Evolutionary conservation across 2,113 vertebrate species (phyloP), one percentile per base, ranked within the genome.

Genomic region (Apus apus): DNA sequence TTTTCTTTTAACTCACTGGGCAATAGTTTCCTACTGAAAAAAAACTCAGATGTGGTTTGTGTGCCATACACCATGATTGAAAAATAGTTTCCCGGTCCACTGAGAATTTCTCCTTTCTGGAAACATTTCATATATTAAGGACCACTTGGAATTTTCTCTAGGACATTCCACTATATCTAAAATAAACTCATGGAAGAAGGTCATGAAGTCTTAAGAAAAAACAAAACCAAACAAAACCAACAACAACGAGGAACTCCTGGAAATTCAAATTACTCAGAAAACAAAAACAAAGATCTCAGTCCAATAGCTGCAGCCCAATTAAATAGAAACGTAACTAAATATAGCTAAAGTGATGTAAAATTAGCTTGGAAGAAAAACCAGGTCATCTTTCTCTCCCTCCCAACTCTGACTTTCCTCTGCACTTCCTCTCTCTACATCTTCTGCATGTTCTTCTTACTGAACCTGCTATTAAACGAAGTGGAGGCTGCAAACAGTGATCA

Each of bases 101-200:
- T 81, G 96, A 93, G 96, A 75, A 96, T 95, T 95, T 94, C 80
- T 96, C 61, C 73, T 95, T 94, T 95, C 96, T 97, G 93, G 96
- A 96, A 97, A 93, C 92, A 72, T 95, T 96, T 95, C 96, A 93
- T 94, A 86, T 96, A 88, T 95, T 96, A 94, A 94, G 96, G 90
- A 95, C 90, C 86, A 94, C 82, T 95, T 95, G 96, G 90, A 97
- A 93, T 96, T 96, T 97, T 97, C 96, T 94, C 95, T 95, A 84
- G 93, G 93, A 96, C 86, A 87, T 95, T 90, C 86, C 66, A 17
- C 76, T 93, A 65, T 20, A 90, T 76, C 90, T 96, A 92, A 96
- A 95, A 95, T 96, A 96, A 96, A 95, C 90, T 34, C 76, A 61
- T 86, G 73, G 86, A 96, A 73, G 91, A 96, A 96, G 88, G 92